Evolutionary conservation across 2,113 vertebrate species (phyloP).

Genomic region (Ramphastos sulfuratus): DNA sequence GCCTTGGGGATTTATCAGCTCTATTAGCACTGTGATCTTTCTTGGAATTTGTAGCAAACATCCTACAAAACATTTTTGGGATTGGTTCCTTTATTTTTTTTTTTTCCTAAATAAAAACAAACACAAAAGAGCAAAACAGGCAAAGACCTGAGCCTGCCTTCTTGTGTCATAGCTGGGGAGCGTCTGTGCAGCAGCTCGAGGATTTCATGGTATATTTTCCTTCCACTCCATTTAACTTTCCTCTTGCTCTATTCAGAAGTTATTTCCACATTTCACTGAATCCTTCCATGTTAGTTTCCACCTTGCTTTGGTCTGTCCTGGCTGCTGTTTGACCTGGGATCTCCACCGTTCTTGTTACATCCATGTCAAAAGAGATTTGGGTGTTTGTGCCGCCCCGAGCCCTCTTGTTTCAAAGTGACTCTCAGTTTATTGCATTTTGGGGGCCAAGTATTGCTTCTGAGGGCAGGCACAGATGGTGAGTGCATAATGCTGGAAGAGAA

Average conservation of each 20-base stretch:
- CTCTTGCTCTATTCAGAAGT: constrained; percentile 60
- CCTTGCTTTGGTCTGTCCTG: constrained; percentile 41
- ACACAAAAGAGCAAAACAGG: constrained; percentile 42
- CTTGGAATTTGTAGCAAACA: constrained; percentile 18
- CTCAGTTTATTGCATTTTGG: neutral
- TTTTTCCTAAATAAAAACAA: neutral
- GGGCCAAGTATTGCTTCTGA: neutral
- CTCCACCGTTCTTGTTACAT: neutral
- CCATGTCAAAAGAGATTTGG: neutral
- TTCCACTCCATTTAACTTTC: constrained; percentile 46
- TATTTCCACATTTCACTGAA: constrained; percentile 52
- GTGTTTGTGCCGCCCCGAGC: neutral
- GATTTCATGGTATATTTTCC: constrained; percentile 53
- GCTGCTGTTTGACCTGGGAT: constrained; percentile 34
- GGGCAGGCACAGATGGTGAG: neutral
- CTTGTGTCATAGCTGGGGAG: constrained; percentile 33
- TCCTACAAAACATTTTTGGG: neutral
- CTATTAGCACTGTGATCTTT: neutral
- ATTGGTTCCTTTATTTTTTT: too few relatives aligned
- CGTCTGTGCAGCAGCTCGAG: constrained; percentile 43
- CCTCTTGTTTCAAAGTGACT: neutral
- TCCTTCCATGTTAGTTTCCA: constrained; percentile 30
- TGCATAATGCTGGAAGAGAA: neutral
- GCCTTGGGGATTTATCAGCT: neutral
- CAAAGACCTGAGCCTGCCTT: constrained; percentile 13